phyloP scores from a whole-genome alignment of 1,140 invertebrate genomes.

The Lasioglossum albipes region DNA sequence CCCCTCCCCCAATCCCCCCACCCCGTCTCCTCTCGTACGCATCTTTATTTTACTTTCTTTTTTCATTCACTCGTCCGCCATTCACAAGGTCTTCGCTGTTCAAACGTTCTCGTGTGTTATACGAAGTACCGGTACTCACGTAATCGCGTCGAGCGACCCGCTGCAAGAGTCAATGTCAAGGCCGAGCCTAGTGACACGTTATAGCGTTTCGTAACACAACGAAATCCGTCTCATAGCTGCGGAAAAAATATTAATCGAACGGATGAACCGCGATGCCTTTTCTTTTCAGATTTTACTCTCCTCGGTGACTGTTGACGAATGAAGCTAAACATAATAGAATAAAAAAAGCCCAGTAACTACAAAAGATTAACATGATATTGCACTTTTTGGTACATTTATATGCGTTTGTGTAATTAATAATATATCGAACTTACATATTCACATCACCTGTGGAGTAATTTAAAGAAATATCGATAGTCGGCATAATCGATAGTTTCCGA shows the following conservation, averaged over 20 bases:
- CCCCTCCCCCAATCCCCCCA: too few species aligned
- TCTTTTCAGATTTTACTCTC: not conserved
- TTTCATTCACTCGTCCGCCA: not conserved
- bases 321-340: too few species aligned
- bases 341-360: too few species aligned
- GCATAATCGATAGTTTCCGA: too few species aligned
- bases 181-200: slow-evolving; percentile 18
- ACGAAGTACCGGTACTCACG: slow-evolving; percentile 29
- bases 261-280: not conserved
- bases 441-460: too few species aligned
- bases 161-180: slow-evolving; percentile 54
- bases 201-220: slow-evolving; percentile 41
- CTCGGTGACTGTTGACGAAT: too few species aligned
- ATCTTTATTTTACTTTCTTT: not conserved
- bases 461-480: too few species aligned
- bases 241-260: not conserved
- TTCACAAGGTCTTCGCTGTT: not conserved
- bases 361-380: too few species aligned
- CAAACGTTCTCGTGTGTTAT: slow-evolving; percentile 1
- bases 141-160: slow-evolving; percentile 31
- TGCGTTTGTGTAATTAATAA: too few species aligned
- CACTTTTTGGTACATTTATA: too few species aligned
- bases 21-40: not conserved
- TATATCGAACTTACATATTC: too few species aligned
- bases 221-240: slow-evolving; percentile 27